Evolutionary conservation across 2,888 invertebrate species (phyloP).

Genomic region (Scaptomyza polygonia): DNA sequence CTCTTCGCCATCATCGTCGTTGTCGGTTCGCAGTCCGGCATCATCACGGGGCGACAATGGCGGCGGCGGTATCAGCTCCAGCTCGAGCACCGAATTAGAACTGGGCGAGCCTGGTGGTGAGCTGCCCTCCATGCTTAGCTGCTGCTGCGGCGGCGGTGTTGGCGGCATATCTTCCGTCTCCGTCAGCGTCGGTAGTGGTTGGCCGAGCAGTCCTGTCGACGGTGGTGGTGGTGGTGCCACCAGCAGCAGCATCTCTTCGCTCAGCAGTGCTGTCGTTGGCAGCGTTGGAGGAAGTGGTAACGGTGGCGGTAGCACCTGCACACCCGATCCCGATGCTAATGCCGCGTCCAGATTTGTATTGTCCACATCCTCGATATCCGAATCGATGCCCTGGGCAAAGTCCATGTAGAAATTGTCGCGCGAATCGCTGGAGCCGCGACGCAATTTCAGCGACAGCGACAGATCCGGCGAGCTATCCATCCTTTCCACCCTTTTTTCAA

Average conservation of each 20-base stretch:
- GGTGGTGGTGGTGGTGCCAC: slow-evolving; percentile 62
- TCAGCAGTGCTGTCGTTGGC: slow-evolving; percentile 55
- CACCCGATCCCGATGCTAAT: slow-evolving; percentile 42
- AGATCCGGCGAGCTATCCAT: slow-evolving; percentile 93
- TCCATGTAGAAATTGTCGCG: slow-evolving; percentile 96
- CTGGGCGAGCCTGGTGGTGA: slow-evolving; percentile 68
- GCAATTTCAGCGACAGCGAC: slow-evolving; percentile 92
- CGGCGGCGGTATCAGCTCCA: slow-evolving; percentile 80
- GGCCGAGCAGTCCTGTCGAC: slow-evolving; percentile 54
- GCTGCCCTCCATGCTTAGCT: slow-evolving; percentile 44
- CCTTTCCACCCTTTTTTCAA: slow-evolving; percentile 3
- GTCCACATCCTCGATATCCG: slow-evolving; percentile 93
- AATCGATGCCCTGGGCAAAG: slow-evolving; percentile 95
- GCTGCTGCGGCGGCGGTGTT: slow-evolving; percentile 72
- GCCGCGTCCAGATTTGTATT: slow-evolving; percentile 80
- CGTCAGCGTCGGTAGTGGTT: slow-evolving; percentile 77
- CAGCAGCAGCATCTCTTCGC: slow-evolving; percentile 63
- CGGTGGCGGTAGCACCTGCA: slow-evolving; percentile 39
- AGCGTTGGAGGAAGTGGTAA: slow-evolving; percentile 56
- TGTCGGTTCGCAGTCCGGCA: slow-evolving; percentile 59
- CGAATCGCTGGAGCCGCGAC: slow-evolving; percentile 94
- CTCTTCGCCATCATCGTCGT: slow-evolving; percentile 64
- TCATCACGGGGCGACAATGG: slow-evolving; percentile 67
- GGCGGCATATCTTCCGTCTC: slow-evolving; percentile 82
- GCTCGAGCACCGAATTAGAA: slow-evolving; percentile 71